Evolutionary conservation across 23 tunicate genomes (phyloP).

Genomic region (Oikopleura albicans): DNA sequence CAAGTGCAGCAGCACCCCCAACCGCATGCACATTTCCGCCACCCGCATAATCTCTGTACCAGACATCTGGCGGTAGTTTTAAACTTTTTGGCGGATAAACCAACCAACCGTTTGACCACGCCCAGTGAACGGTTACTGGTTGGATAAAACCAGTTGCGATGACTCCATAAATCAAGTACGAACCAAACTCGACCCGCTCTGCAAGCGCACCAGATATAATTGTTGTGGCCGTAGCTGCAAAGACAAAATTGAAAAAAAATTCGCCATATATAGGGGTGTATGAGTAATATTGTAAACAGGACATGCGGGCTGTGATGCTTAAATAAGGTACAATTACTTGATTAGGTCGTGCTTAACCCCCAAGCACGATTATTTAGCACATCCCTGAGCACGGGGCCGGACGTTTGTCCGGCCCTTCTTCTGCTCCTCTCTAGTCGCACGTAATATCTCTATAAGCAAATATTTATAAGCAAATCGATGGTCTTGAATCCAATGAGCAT

Average conservation of each 20-base stretch:
- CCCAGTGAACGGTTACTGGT: conserved; percentile 43
- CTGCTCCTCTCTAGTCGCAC: too few relatives aligned
- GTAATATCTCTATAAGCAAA: too few relatives aligned
- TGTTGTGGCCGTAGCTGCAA: conserved; percentile 40
- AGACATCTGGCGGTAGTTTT: conserved; percentile 17
- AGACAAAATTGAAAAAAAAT: conserved; percentile 44
- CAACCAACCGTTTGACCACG: conserved; percentile 39
- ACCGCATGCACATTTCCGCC: conserved; percentile 32
- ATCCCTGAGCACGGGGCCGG: too few relatives aligned
- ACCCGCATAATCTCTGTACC: conserved; percentile 34
- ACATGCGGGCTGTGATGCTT: too few relatives aligned
- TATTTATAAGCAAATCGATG: too few relatives aligned
- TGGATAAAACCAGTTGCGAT: conserved; percentile 38
- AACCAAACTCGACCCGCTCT: conserved; percentile 25
- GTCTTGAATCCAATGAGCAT: too few relatives aligned
- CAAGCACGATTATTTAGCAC: too few relatives aligned
- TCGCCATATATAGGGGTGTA: conserved; percentile 22
- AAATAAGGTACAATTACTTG: too few relatives aligned
- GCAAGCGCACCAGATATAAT: conserved; percentile 48
- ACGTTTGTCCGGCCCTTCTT: too few relatives aligned
- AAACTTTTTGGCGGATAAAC: background rate
- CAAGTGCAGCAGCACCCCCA: conserved; percentile 50
- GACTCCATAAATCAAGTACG: conserved; percentile 35
- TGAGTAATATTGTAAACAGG: too few relatives aligned
- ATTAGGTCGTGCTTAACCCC: too few relatives aligned